Evolutionary conservation across 2,797 vertebrate genomes (phyloP).

Genomic region (Lacerta bilineata): DNA sequence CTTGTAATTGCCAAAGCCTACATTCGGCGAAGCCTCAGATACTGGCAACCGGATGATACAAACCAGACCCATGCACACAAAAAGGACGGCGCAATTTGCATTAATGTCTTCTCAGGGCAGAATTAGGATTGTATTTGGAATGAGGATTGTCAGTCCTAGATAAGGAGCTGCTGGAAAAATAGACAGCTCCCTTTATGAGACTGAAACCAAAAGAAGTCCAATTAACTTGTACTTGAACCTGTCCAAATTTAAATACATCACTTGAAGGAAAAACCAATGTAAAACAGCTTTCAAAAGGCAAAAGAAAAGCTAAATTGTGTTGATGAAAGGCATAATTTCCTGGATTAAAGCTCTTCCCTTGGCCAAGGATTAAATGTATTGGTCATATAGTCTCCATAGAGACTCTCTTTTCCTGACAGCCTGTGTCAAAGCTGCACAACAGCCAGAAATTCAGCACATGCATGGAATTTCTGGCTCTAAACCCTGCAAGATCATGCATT

Average conservation of each 20-base stretch:
- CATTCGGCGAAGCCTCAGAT: not conserved
- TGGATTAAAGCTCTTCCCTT: no score
- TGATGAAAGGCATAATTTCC: no score
- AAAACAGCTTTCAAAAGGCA: not conserved
- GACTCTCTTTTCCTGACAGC: no score
- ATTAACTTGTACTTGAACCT: not conserved
- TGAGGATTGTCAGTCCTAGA: not conserved
- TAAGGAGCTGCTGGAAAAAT: slow-evolving; percentile 11
- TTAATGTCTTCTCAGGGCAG: not conserved
- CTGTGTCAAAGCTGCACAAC: no score
- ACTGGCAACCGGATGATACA: not conserved
- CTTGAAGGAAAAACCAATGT: slow-evolving; percentile 1
- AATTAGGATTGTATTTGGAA: not conserved
- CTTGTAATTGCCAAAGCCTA: not conserved
- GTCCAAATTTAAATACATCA: not conserved
- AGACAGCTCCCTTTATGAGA: not conserved
- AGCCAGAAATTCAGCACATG: no score
- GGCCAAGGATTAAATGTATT: no score
- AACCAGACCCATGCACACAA: not conserved
- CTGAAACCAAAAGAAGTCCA: not conserved
- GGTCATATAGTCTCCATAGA: no score
- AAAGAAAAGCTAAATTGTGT: not conserved
- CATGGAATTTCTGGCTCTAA: slow-evolving; percentile 7
- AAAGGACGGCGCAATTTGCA: not conserved
- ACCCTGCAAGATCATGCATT: not conserved